Base-by-base conservation (phyloP, 2,113 vertebrate genomes). In the Calypte anna region DNA sequence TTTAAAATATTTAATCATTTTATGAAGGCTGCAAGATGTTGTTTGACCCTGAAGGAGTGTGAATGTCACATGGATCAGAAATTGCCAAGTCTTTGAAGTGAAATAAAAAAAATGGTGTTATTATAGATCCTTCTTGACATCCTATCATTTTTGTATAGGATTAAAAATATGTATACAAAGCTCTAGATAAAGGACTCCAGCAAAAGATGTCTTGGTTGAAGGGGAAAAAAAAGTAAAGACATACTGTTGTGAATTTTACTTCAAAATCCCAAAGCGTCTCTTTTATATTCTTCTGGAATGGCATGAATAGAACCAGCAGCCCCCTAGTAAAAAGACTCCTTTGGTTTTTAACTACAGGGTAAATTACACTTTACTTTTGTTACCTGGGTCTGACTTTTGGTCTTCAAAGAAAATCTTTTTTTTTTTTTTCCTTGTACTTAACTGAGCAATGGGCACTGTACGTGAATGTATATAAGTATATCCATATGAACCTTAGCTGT, bases 1-100 rank as follows among this genome's bases (percentile, higher is more conserved):
- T 99, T 99, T 99, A 99, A 99, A 99, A 99, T 99, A 99, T 99
- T 99, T 99, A 99, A 99, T 99, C 99, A 99, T 99, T 99, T 99
- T 99, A 99, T 98, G 98, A 98, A 99, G 98, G 98, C 98, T 98
- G 98, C 97, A 99, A 99, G 98, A 99, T 99, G 99, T 98, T 98
- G 98, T 99, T 99, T 99, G 99, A 99, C 99, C 99, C 99, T 99
- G 99, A 99, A 99, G 99, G 98, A 99, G 98, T 98, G 98, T 99
- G 99, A 99, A 99, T 99, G 99, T 99, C 99, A 99, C 98, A 98
- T 98, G 98, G 98, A 98, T 99, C 98, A 98, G 98, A 99, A 99
- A 99, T 98, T 99, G 98, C 98, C 96, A 98, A 98, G 98, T 98
- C 99, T 99, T 99, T 99, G 98, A 99, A 99, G 98, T 99, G 98